Evolutionary conservation across 2,113 vertebrate species (phyloP).

Genomic region (Eupsittula cactorum): DNA sequence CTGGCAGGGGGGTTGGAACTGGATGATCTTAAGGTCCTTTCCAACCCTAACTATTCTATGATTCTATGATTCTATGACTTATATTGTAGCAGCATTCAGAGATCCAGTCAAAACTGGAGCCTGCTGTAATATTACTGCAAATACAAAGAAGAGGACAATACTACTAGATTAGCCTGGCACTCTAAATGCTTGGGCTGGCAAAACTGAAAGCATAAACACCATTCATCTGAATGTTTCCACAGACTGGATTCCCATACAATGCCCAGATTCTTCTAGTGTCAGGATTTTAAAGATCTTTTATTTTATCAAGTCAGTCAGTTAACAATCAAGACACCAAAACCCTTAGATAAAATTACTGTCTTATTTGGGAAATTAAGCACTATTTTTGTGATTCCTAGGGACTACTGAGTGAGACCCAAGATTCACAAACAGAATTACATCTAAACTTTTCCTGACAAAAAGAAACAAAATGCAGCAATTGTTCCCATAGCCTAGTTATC

Average conservation of each 20-base stretch:
- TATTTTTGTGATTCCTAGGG: background rate
- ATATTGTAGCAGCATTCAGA: background rate
- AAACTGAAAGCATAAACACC: background rate
- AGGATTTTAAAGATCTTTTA: background rate
- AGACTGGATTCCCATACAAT: background rate
- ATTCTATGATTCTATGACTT: background rate
- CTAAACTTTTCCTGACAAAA: background rate
- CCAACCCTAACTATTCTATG: too few relatives aligned
- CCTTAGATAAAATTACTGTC: background rate
- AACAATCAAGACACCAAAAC: background rate
- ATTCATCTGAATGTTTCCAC: background rate
- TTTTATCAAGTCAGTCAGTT: background rate
- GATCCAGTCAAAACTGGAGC: constrained; percentile 1
- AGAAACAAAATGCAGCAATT: background rate
- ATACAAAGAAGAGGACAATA: background rate
- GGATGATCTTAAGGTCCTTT: too few relatives aligned
- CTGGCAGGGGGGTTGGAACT: too few relatives aligned
- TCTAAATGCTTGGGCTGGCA: background rate
- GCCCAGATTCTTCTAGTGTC: background rate
- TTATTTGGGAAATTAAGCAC: background rate
- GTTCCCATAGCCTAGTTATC: background rate
- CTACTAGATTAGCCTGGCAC: background rate
- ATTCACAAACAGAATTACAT: constrained; percentile 26
- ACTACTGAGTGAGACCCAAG: background rate
- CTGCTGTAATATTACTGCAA: background rate